Evolutionary conservation across 2,113 vertebrate species (phyloP).

Genomic region (Cheirogaleus medius): DNA sequence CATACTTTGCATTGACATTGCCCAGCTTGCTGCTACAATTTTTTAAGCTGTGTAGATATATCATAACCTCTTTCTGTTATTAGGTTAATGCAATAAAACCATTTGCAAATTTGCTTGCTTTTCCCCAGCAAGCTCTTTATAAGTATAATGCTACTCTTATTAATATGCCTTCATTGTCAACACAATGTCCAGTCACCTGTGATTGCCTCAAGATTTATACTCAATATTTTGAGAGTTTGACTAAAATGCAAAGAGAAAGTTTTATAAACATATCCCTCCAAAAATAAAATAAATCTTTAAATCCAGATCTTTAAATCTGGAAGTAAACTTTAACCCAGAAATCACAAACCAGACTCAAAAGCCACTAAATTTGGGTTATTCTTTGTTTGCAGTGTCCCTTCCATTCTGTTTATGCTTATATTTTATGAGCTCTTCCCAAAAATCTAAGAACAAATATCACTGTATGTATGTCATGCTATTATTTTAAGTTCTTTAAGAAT

Average conservation of each 20-base stretch:
- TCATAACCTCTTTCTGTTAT: background rate
- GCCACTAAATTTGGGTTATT: background rate
- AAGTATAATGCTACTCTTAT: background rate
- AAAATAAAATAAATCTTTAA: background rate
- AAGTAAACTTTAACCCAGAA: background rate
- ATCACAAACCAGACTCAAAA: background rate
- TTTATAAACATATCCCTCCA: background rate
- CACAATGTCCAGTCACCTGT: background rate
- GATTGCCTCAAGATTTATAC: background rate
- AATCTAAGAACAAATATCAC: background rate
- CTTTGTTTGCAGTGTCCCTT: background rate
- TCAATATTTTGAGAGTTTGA: background rate
- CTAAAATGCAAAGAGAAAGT: background rate
- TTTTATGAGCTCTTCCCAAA: background rate
- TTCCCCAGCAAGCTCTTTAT: background rate
- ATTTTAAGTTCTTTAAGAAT: constrained; percentile 22
- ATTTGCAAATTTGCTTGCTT: background rate
- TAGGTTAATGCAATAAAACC: background rate
- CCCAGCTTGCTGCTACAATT: background rate
- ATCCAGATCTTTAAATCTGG: background rate
- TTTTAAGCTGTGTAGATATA: background rate
- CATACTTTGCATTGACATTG: background rate
- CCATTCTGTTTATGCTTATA: background rate
- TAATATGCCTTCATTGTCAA: background rate
- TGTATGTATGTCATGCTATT: background rate